A percentile compares a stretch with the other conserved stretches of the same genome.
Conservation (phyloP, 2,797 vertebrate species). For the Crypturellus tataupa region DNA sequence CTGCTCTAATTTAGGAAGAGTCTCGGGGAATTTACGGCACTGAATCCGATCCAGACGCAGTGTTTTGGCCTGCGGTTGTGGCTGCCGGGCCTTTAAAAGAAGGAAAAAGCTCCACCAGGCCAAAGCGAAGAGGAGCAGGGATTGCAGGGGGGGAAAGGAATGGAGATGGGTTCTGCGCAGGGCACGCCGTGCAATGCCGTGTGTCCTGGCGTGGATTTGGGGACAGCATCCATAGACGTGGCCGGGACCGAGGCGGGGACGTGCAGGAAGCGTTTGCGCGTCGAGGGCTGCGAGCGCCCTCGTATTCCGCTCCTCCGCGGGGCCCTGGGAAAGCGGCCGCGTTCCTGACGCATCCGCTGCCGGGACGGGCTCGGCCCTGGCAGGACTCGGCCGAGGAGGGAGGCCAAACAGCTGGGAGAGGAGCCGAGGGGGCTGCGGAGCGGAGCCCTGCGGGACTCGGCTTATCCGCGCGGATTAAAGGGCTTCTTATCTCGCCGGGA, state of each 20-base stretch:
- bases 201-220: neutral
- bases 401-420: constrained; percentile 8
- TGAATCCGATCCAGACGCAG: neutral
- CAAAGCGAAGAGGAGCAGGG: neutral
- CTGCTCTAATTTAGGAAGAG: neutral
- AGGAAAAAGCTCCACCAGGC: neutral
- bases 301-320: neutral
- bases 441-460: neutral
- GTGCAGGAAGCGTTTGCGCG: neutral
- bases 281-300: neutral
- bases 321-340: neutral
- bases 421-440: neutral
- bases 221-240: neutral
- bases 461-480: neutral
- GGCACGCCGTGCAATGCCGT: too few species aligned
- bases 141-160: too few species aligned
- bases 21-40: neutral
- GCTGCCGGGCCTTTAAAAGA: neutral
- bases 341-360: neutral
- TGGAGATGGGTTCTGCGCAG: too few species aligned
- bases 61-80: neutral
- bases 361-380: neutral
- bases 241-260: neutral
- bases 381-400: neutral
- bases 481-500: neutral